Evolutionary conservation across 2,797 vertebrate genomes (phyloP).

Genomic region (Sebastolobus alascanus): DNA sequence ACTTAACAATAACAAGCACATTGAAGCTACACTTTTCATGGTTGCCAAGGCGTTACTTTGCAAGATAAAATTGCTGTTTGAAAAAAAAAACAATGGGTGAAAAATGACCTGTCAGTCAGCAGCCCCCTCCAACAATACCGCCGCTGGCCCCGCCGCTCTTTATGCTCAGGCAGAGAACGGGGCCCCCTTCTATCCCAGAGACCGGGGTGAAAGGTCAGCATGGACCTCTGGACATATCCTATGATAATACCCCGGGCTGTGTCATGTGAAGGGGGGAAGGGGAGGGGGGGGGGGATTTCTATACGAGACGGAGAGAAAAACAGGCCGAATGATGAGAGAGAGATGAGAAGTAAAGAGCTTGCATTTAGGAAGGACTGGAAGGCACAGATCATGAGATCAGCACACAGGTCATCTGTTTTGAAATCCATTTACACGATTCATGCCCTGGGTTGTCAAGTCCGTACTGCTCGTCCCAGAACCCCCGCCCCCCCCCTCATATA

Average conservation of each 20-base stretch:
- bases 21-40: constrained; percentile 74
- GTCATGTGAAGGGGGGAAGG: constrained; percentile 72
- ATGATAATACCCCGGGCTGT: constrained; percentile 77
- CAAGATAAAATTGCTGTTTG: constrained; percentile 83
- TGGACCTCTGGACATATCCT: constrained; percentile 90
- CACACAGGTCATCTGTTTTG: constrained; percentile 91
- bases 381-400: constrained; percentile 90
- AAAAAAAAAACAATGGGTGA: constrained; percentile 81
- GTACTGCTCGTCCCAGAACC: constrained; percentile 38
- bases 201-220: constrained; percentile 86
- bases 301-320: constrained; percentile 63
- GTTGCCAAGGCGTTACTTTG: constrained; percentile 78
- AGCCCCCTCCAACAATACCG: constrained; percentile 82
- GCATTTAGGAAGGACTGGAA: constrained; percentile 78
- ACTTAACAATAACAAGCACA: constrained; percentile 70
- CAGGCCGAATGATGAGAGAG: constrained; percentile 56
- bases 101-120: constrained; percentile 76
- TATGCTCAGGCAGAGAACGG: constrained; percentile 80
- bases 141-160: constrained; percentile 81
- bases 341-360: constrained; percentile 72
- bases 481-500: neutral
- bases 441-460: constrained; percentile 79
- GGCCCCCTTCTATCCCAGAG: constrained; percentile 84
- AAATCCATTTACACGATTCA: constrained; percentile 87
- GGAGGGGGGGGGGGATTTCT: constrained; percentile 59